These are phyloP conservation scores for Stomorhina lunata DNA, from an alignment of 2,888 invertebrate genomes.

Conservation along the genomic window DNA sequence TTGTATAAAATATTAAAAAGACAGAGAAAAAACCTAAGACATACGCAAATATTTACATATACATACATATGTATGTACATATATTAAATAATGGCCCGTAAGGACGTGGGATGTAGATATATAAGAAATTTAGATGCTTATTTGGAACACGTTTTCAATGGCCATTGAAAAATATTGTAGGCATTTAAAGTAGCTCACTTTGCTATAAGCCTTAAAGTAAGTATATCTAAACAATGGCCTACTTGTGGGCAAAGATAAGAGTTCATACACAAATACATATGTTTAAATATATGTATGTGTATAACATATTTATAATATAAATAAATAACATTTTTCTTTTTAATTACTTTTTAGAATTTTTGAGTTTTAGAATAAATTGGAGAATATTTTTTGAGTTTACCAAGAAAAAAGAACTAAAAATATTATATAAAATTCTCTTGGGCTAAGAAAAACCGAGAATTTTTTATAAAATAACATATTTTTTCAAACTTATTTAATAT, in stretches of 20 bases:
- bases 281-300: too few relatives aligned
- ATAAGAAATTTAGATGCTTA: background rate
- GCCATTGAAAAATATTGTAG: background rate
- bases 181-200: background rate
- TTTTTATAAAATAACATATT: too few relatives aligned
- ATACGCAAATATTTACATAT: slow-evolving; percentile 16
- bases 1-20: slow-evolving; percentile 7
- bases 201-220: background rate
- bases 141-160: background rate
- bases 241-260: slow-evolving; percentile 23
- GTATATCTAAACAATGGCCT: background rate
- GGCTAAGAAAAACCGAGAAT: too few relatives aligned
- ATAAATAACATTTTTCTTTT: background rate
- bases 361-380: too few relatives aligned
- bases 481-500: too few relatives aligned
- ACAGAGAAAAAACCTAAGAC: background rate
- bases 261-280: background rate
- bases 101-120: too few relatives aligned
- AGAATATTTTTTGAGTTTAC: too few relatives aligned
- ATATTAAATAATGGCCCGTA: too few relatives aligned
- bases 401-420: too few relatives aligned
- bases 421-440: too few relatives aligned
- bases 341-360: too few relatives aligned
- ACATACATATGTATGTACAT: too few relatives aligned
- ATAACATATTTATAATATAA: background rate